Percentiles rank a stretch among this genome's conserved stretches.
Evolutionary conservation across 2,888 invertebrate species (phyloP).

Genomic region (Papilio gigon): DNA sequence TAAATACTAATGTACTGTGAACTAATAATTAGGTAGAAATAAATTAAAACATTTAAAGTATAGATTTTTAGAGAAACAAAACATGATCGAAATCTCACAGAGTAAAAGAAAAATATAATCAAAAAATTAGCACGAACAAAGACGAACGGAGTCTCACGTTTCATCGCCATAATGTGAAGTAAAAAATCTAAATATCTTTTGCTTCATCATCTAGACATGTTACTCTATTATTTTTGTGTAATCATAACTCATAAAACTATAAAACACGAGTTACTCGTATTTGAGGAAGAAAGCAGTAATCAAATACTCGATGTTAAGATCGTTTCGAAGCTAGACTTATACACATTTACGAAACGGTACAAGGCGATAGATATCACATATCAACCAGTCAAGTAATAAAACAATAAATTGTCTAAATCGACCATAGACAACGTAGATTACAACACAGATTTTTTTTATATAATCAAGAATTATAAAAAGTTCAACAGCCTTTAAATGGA

Average conservation of each 20-base stretch:
- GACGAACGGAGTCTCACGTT: too few species aligned
- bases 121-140: too few species aligned
- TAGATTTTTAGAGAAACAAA: too few species aligned
- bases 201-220: too few species aligned
- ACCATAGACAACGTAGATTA: slow-evolving; percentile 23
- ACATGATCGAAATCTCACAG: too few species aligned
- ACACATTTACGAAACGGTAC: neutral
- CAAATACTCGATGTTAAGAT: neutral
- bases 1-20: neutral
- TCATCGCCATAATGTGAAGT: too few species aligned
- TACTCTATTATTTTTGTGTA: too few species aligned
- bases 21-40: neutral
- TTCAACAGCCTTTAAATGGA: slow-evolving; percentile 40
- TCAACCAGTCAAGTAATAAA: slow-evolving; percentile 21
- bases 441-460: slow-evolving; percentile 23
- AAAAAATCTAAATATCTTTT: too few species aligned
- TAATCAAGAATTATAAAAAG: slow-evolving; percentile 28
- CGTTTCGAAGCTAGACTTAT: neutral
- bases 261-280: neutral
- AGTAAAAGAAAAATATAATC: too few species aligned
- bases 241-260: neutral
- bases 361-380: neutral
- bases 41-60: neutral
- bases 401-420: slow-evolving; percentile 26
- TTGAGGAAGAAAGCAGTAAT: neutral